Evolutionary conservation across 92 coral and sea anemone genomes (phyloP), one percentile per base, ranked within the genome.

Genomic region (Epizoanthus stellaris): DNA sequence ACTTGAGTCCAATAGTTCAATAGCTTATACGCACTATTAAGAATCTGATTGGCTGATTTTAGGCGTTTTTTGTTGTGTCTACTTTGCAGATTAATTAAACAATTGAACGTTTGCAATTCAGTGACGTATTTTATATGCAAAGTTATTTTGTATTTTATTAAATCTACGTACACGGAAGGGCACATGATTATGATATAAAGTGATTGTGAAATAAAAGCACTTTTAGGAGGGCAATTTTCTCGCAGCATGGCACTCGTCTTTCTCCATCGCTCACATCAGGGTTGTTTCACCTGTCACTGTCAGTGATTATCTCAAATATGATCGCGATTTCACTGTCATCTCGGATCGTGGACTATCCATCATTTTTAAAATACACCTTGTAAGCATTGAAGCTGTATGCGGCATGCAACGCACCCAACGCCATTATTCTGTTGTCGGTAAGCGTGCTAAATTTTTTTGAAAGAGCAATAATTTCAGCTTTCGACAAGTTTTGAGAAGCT

Each of bases 231-330:
- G 25, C 25, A 54, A 54, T 75, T 76, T 76, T 43, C 53, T 1
- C 71, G 56, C 83, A 63, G 83, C 61, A 10, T 21, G 83, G 25
- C 5, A 68, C 17, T 39, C 61, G 17, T 45, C 45, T 19, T 61
- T 38, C 40, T 62, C 12, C 52, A 68, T 17, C 80, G 9, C 40
- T 52, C 56, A 52, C 56, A 12, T 62, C 58, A 23, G 58, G 56
- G 45, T 19, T 39, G 7, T 79, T 79, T 79, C 60, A 72, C 77
- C 52, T 63, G 83, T 59, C 72, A 45, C 52, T 63, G 83, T 59
- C 72, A 45, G 42, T 21, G 83, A 63, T 63, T 62, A 79, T 79
- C 71, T 63, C 42, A 79, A 79, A 79, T 63, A 79, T 79, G 83
- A 79, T 79, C 83, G 60, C 72, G 59, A 79, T 79, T 63, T 63